These are phyloP conservation scores for Drosophila anomalata DNA, from an alignment of 2,888 invertebrate species.

Conservation along the genomic window DNA sequence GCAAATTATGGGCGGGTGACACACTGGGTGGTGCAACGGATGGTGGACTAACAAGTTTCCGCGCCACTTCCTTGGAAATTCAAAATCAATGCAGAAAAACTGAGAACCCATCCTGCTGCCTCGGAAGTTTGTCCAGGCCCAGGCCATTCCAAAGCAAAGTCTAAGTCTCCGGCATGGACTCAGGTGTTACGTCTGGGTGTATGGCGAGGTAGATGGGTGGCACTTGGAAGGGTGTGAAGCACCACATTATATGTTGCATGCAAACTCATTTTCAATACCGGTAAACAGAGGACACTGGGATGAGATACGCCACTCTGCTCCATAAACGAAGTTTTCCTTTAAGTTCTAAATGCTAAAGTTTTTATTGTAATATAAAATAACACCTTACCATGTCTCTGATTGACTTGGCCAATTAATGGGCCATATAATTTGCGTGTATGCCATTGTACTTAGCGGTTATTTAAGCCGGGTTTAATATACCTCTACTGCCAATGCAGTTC, in stretches of 20 bases:
- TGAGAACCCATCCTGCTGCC: conserved; percentile 68
- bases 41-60: conserved; percentile 72
- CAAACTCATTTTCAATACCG: conserved; percentile 44
- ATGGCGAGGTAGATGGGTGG: conserved; percentile 8
- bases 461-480: conserved; percentile 73
- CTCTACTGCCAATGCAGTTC: conserved; percentile 7
- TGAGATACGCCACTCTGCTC: neutral
- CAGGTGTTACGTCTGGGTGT: conserved; percentile 16
- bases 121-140: conserved; percentile 58
- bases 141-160: neutral
- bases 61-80: conserved; percentile 74
- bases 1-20: conserved; percentile 59
- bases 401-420: conserved; percentile 52
- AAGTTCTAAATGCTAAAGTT: neutral
- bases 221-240: conserved; percentile 45
- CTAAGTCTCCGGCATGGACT: conserved; percentile 1
- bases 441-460: conserved; percentile 67
- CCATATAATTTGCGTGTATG: conserved; percentile 56
- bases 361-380: neutral
- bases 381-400: conserved; percentile 19
- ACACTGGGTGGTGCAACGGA: conserved; percentile 2
- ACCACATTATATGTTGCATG: conserved; percentile 74
- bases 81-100: conserved; percentile 74
- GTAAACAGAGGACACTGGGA: conserved; percentile 39
- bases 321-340: neutral